These are phyloP conservation scores for Drosophila biarmipes DNA, from an alignment of 1,140 invertebrate genomes.

Conservation along the genomic window DNA sequence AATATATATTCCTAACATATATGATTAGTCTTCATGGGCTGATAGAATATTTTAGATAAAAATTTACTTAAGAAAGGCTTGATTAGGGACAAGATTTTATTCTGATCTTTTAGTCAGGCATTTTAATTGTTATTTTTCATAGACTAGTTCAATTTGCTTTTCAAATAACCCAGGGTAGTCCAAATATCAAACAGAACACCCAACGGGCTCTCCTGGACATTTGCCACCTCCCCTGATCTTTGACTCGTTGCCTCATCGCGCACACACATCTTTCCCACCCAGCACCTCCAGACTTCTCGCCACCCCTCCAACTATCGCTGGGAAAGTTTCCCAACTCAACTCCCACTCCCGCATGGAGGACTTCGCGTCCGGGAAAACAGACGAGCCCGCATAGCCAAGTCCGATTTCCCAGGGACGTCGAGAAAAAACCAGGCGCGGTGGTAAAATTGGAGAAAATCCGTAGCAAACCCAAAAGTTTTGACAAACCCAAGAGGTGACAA, in stretches of 20 bases:
- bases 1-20: no score
- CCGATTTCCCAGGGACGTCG: slow-evolving; percentile 21
- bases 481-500: slow-evolving; percentile 75
- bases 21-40: no score
- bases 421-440: slow-evolving; percentile 45
- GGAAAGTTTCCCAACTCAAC: slow-evolving; percentile 44
- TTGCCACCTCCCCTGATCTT: slow-evolving; percentile 28
- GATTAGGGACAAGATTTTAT: no score
- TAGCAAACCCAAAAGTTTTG: slow-evolving; percentile 73
- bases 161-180: no score
- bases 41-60: no score
- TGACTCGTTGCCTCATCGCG: slow-evolving; percentile 33
- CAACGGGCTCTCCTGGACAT: neutral
- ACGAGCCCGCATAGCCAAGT: slow-evolving; percentile 48
- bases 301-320: slow-evolving; percentile 30
- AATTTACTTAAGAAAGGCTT: no score
- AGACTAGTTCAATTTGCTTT: no score
- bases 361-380: slow-evolving; percentile 46
- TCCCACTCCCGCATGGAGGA: slow-evolving; percentile 27
- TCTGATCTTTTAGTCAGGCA: no score
- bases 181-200: neutral
- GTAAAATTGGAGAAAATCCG: slow-evolving; percentile 51
- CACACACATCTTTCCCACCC: slow-evolving; percentile 40
- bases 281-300: slow-evolving; percentile 23
- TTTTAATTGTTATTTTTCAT: no score